Conservation (phyloP, 1,140 invertebrate genomes). For the Drosophila guanche region DNA sequence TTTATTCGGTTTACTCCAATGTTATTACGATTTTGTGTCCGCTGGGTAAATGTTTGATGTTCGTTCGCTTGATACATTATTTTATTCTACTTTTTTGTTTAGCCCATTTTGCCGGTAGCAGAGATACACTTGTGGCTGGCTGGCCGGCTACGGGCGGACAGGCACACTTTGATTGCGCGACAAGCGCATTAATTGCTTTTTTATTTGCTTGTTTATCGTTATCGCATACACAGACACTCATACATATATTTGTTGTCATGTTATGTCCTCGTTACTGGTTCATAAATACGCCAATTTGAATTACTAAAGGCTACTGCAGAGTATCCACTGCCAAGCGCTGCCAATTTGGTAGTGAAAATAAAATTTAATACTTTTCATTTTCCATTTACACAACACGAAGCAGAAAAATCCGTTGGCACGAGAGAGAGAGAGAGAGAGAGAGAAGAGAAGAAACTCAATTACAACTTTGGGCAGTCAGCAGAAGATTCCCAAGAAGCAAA, state of each 20-base stretch:
- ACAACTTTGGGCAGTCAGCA: conserved; percentile 5
- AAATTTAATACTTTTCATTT: too few relatives aligned
- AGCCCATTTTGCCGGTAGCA: conserved; percentile 22
- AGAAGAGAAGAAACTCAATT: too few relatives aligned
- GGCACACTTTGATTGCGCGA: conserved; percentile 33
- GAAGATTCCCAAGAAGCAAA: conserved; percentile 54
- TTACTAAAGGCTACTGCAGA: not conserved
- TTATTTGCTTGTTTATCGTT: conserved; percentile 49
- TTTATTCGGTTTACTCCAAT: conserved; percentile 55
- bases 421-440: too few relatives aligned
- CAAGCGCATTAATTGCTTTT: conserved; percentile 63
- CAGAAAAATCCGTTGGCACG: too few relatives aligned
- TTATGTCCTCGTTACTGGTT: not conserved
- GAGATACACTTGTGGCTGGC: not conserved
- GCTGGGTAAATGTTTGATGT: conserved; percentile 25
- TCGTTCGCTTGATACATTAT: conserved; percentile 30
- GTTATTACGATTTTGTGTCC: conserved; percentile 29
- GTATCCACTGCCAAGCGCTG: conserved; percentile 13
- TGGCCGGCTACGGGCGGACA: too few relatives aligned
- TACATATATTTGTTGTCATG: not conserved
- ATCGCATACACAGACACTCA: too few relatives aligned
- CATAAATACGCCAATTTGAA: conserved; percentile 2
- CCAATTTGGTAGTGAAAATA: conserved; percentile 41
- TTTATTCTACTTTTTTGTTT: conserved; percentile 27
- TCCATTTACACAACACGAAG: too few relatives aligned